Base-by-base conservation (phyloP, 1,140 invertebrate species). In the Euura saliciscinereae region DNA sequence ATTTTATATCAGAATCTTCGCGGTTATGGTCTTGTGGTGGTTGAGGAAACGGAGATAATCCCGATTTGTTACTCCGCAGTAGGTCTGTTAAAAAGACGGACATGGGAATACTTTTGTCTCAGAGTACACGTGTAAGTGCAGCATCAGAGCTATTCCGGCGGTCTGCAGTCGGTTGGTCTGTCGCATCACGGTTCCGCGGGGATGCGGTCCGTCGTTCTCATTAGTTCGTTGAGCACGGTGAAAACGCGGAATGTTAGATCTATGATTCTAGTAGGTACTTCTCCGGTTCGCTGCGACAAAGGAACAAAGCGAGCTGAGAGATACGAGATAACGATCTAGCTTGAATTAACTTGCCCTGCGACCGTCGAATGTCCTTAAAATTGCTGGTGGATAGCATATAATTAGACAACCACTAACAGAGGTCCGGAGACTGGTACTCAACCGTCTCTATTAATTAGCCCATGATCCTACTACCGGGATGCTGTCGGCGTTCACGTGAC, bases 211-310 rank as follows among this genome's bases (percentile, higher is more conserved):
- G 51, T 59, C 51, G 10, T 59, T 59, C 51, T 59, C 51, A 59
- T 59, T 59, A 59, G 51, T n/a, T 59, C 51, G 13, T 8, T 59
- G 8, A 59, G 51, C 51, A 59, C 51, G 51, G 51, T 59, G 51
- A 59, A 59, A 59, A 59, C 51, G 51, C 51, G 51, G 51, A 59
- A 59, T 59, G 51, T 59, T n/a, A 59, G 51, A 59, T 59, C 51
- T 59, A 59, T 59, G 51, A 59, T 59, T 59, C 51, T 59, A 59
- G 3, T 28, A 28, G 28, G 28, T 28, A 28, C 28, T 28, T 28
- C 28, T 28, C 28, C 28, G 28, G 51, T n/a, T 59, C 8, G 13
- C 51, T n/a, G 51, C 51, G 51, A 59, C 51, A 3, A 59, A n/a
- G 51, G 51, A 59, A 59, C 51, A 59, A 59, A 59, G 51, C 51